Evolutionary conservation across 2,888 invertebrate species (phyloP).

Genomic region (Agrotis clavis): DNA sequence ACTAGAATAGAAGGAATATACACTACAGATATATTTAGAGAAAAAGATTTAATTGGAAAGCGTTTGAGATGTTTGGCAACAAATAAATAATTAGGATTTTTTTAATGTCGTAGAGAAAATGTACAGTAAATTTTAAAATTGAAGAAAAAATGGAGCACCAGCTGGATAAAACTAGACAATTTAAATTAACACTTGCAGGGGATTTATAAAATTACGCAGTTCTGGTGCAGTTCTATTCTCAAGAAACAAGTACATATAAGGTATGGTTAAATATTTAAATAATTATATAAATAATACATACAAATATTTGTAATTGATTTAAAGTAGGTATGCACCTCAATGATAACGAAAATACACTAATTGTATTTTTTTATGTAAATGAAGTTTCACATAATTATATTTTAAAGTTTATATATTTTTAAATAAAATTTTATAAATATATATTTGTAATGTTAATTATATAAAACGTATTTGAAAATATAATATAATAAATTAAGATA

Average conservation of each 20-base stretch:
- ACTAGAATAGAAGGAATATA: constrained; percentile 37
- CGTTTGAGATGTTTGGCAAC: constrained; percentile 14
- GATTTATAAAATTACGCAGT: not conserved
- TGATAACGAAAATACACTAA: no score
- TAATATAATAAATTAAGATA: constrained; percentile 26
- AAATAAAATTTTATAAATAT: not conserved
- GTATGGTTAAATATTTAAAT: not conserved
- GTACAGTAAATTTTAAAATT: not conserved
- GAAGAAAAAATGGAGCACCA: not conserved
- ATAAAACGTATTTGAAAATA: constrained; percentile 5
- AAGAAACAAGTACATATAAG: not conserved
- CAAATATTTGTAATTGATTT: not conserved
- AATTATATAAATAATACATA: not conserved
- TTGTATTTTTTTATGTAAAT: not conserved
- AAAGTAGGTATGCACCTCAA: not conserved
- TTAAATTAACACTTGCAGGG: not conserved
- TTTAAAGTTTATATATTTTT: not conserved
- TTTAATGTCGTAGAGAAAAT: not conserved
- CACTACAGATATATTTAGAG: constrained; percentile 14
- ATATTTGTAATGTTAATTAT: not conserved
- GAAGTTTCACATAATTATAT: constrained; percentile 15
- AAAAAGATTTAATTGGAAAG: constrained; percentile 27
- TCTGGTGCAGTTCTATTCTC: constrained; percentile 13
- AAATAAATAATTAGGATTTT: not conserved
- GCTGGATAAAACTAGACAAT: not conserved